Conservation (phyloP, 2,888 invertebrate genomes). For the Aphidoletes aphidimyza region DNA sequence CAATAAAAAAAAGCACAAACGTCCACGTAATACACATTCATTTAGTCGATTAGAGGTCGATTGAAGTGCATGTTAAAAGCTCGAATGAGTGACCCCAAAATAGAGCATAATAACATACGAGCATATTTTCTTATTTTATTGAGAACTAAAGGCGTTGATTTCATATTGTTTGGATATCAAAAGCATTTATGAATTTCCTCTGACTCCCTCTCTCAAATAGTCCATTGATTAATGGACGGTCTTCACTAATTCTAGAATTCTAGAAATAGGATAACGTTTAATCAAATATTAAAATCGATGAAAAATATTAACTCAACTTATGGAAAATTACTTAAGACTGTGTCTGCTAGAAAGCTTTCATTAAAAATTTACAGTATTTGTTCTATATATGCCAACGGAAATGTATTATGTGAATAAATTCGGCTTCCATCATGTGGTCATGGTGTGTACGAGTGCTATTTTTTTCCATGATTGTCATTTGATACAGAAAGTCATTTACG, state of each 20-base stretch:
- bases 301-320: background rate
- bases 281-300: background rate
- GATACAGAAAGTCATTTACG: conserved; percentile 18
- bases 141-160: too few relatives aligned
- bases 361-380: conserved; percentile 14
- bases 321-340: background rate
- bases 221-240: too few relatives aligned
- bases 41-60: background rate
- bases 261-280: background rate
- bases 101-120: background rate
- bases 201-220: too few relatives aligned
- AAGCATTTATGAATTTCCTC: too few relatives aligned
- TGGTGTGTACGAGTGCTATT: background rate
- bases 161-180: too few relatives aligned
- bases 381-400: background rate
- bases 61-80: conserved; percentile 5
- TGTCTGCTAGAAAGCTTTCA: conserved; percentile 5
- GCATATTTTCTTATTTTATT: background rate
- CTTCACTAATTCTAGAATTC: background rate
- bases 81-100: background rate
- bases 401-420: conserved; percentile 4
- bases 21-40: background rate
- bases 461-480: conserved; percentile 11
- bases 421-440: background rate
- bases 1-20: conserved; percentile 15